Evolutionary conservation across 23 tunicate genomes (phyloP).

Genomic region (Botrylloides violaceus): DNA sequence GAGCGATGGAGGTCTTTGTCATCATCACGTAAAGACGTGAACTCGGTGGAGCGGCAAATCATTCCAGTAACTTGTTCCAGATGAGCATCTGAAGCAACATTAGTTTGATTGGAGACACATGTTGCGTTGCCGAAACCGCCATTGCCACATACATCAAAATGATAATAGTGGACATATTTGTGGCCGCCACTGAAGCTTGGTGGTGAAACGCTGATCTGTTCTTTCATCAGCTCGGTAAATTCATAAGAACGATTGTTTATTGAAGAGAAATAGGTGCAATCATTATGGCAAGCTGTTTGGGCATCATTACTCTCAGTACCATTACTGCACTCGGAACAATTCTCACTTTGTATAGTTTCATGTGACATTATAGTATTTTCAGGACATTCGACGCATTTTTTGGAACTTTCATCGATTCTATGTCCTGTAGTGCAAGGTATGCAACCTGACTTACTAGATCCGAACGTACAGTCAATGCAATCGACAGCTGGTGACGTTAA

Average conservation of each 20-base stretch:
- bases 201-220: conserved; percentile 24
- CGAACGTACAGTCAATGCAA: conserved; percentile 56
- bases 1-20: conserved; percentile 27
- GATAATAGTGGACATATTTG: conserved; percentile 70
- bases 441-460: conserved; percentile 40
- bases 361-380: conserved; percentile 24
- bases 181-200: conserved; percentile 75
- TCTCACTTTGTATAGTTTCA: conserved; percentile 31
- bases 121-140: conserved; percentile 63
- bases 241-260: conserved; percentile 39
- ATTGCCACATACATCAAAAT: conserved; percentile 68
- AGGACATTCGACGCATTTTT: conserved; percentile 40
- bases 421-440: conserved; percentile 73
- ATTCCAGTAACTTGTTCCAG: conserved; percentile 31
- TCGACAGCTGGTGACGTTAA: conserved; percentile 52
- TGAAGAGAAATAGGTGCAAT: conserved; percentile 40
- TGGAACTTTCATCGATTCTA: conserved; percentile 27
- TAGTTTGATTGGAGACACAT: conserved; percentile 53
- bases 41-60: conserved; percentile 76
- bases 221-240: conserved; percentile 30
- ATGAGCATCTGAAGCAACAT: conserved; percentile 7
- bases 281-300: conserved; percentile 37
- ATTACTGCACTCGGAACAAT: conserved; percentile 45
- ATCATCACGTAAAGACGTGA: background rate
- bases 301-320: conserved; percentile 39